These are phyloP conservation scores for Anableps anableps DNA, from an alignment of 2,797 vertebrate species.

Conservation along the genomic window DNA sequence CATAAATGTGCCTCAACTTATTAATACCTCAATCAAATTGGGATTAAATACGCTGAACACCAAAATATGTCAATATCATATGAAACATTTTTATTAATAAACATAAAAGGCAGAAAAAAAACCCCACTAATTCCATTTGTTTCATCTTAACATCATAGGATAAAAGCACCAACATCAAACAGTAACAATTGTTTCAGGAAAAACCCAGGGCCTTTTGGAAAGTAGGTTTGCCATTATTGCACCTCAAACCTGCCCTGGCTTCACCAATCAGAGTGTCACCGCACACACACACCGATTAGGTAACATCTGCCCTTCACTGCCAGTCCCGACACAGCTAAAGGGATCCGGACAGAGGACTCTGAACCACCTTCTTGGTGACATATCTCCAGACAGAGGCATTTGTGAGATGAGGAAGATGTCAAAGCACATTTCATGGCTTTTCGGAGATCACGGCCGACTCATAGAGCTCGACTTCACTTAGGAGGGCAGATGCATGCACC, in stretches of 20 bases:
- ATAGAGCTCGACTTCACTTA: slow-evolving; percentile 48
- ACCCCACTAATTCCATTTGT: slow-evolving; percentile 73
- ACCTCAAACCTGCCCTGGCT: slow-evolving; percentile 79
- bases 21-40: not conserved
- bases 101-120: slow-evolving; percentile 79
- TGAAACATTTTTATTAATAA: slow-evolving; percentile 81
- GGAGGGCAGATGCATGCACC: slow-evolving; percentile 44
- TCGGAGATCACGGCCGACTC: slow-evolving; percentile 41
- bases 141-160: slow-evolving; percentile 79
- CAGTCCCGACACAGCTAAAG: slow-evolving; percentile 4
- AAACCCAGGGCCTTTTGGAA: slow-evolving; percentile 72
- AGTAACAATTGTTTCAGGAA: slow-evolving; percentile 59
- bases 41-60: slow-evolving; percentile 21
- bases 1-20: not conserved
- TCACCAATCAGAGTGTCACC: slow-evolving; percentile 59
- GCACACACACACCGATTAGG: slow-evolving; percentile 43
- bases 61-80: slow-evolving; percentile 58
- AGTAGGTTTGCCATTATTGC: slow-evolving; percentile 81
- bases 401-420: slow-evolving; percentile 72
- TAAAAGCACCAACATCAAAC: slow-evolving; percentile 85
- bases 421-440: slow-evolving; percentile 59
- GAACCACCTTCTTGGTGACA: slow-evolving; percentile 40
- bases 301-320: slow-evolving; percentile 32
- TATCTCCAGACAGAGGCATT: slow-evolving; percentile 59
- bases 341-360: slow-evolving; percentile 33